Conservation (phyloP, 2,113 vertebrate species). For the Lophius piscatorius region DNA sequence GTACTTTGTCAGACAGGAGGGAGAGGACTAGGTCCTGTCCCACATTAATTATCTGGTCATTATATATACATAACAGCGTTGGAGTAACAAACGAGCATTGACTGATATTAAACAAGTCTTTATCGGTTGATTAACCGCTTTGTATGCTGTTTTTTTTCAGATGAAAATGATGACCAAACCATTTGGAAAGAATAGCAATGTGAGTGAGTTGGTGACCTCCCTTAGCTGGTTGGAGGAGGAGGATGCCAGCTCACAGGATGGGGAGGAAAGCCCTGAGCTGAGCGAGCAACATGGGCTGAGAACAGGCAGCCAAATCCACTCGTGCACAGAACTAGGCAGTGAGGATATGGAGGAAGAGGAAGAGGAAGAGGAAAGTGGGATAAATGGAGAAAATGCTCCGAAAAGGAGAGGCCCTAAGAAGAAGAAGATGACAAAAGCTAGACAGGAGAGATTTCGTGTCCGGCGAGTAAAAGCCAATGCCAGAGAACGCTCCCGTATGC, state of each 20-base stretch:
- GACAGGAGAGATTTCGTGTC: slow-evolving; percentile 90
- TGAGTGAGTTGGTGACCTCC: slow-evolving; percentile 84
- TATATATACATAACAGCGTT: too few relatives aligned
- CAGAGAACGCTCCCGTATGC: slow-evolving; percentile 93
- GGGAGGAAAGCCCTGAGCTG: slow-evolving; percentile 76
- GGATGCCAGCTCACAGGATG: slow-evolving; percentile 81
- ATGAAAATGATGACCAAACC: slow-evolving; percentile 86
- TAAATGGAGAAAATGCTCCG: slow-evolving; percentile 84
- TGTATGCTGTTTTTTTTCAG: slow-evolving; percentile 63
- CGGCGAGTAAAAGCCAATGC: slow-evolving; percentile 93
- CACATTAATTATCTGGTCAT: background rate
- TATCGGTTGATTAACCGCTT: slow-evolving; percentile 2
- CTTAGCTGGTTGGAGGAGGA: slow-evolving; percentile 87
- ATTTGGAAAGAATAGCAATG: slow-evolving; percentile 79
- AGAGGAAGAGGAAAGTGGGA: slow-evolving; percentile 84
- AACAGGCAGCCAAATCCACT: slow-evolving; percentile 44
- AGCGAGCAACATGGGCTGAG: slow-evolving; percentile 49
- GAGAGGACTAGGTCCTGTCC: background rate
- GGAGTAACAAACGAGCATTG: too few relatives aligned
- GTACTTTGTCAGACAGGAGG: background rate
- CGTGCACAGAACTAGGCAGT: slow-evolving; percentile 79
- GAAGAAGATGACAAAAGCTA: slow-evolving; percentile 98
- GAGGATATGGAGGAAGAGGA: slow-evolving; percentile 83
- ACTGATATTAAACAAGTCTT: background rate
- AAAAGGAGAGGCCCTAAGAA: slow-evolving; percentile 96